A percentile compares a stretch with the other conserved stretches of the same genome.
Conservation (phyloP, 2,113 vertebrate genomes). For the Phyllopteryx taeniolatus region DNA sequence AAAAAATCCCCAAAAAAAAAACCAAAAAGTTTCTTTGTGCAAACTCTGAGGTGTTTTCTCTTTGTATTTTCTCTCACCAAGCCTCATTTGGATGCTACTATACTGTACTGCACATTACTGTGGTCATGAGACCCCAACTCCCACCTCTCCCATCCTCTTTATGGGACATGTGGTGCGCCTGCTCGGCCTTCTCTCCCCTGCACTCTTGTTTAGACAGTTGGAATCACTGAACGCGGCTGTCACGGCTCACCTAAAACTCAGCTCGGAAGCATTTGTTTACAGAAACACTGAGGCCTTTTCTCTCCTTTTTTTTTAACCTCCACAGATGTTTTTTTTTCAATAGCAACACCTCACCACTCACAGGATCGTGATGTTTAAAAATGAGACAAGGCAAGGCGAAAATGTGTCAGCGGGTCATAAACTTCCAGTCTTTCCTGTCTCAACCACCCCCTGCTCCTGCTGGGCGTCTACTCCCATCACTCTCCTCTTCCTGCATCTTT, state of each 20-base stretch:
- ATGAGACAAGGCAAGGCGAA: conserved; percentile 40
- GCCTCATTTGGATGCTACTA: conserved; percentile 14
- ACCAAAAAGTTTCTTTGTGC: conserved; percentile 48
- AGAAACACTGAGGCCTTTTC: conserved; percentile 56
- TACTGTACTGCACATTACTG: conserved; percentile 30
- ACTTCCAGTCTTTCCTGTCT: conserved; percentile 42
- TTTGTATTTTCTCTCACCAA: conserved; percentile 30
- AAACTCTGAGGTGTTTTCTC: conserved; percentile 24
- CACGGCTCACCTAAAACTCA: conserved; percentile 61
- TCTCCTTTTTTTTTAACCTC: conserved; percentile 8
- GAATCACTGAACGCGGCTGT: conserved; percentile 73
- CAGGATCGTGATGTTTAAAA: conserved; percentile 47
- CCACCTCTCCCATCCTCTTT: conserved; percentile 53
- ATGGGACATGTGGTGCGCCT: conserved; percentile 63
- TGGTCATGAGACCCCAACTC: conserved; percentile 33
- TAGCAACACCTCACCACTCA: conserved; percentile 12
- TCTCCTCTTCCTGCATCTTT: conserved; percentile 62
- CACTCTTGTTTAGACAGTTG: conserved; percentile 76
- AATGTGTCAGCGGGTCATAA: conserved; percentile 55
- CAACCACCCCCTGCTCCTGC: conserved; percentile 41
- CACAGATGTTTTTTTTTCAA: not conserved
- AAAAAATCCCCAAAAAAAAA: not conserved
- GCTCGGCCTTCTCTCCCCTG: conserved; percentile 46
- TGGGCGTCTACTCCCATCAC: conserved; percentile 49
- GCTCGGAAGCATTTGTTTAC: conserved; percentile 70